Base-by-base conservation (phyloP, 2,888 invertebrate genomes). In the Drosophila fulvimacula region DNA sequence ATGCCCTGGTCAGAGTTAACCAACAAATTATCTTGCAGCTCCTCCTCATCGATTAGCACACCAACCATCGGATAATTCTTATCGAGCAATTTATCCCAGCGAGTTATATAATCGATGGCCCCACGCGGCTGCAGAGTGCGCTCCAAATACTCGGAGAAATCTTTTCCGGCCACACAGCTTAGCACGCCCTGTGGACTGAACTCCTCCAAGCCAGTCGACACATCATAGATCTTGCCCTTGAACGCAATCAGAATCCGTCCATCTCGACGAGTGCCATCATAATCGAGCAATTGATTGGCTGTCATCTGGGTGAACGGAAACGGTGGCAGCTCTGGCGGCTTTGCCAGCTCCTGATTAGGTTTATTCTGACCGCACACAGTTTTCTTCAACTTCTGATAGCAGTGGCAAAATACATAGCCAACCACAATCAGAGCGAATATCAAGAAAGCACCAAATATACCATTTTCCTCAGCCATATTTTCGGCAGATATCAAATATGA, bases 221-320 rank as follows among this genome's bases (percentile, higher is more conserved):
- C 84, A 49, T 83, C 82, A 46, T 74, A 83, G 32, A 83, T 71
- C 3, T 36, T 44, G 0, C 67, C 64, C 17, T 73, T 81, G 13
- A 83, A 69, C 0, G 68, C 58, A n/a, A 84, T 62, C 34, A 87
- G n/a, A 15, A 79, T 68, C 5, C 82, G 70, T 11, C 76, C 79
- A 68, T 87, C 87, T 0, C n/a, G n/a, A 0, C 79, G 76, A 0
- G 10, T 59, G 0, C 87, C 84, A 56, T 87, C 53, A 21, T 69
- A 83, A 0, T 39, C 38, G 2, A 17, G 9, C 17, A 83, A 51
- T 30, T 41, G n/a, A 7, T 15, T 36, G 6, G 17, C 10, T 3
- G 57, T 57, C 57, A 57, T 57, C 3, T n/a, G 9, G 3, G 5
- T 46, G 15, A 46, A 57, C 15, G 44, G 57, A 27, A 57, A 57